phyloP scores from a whole-genome alignment of 2,888 invertebrate species.

The Brachyptera risi region DNA sequence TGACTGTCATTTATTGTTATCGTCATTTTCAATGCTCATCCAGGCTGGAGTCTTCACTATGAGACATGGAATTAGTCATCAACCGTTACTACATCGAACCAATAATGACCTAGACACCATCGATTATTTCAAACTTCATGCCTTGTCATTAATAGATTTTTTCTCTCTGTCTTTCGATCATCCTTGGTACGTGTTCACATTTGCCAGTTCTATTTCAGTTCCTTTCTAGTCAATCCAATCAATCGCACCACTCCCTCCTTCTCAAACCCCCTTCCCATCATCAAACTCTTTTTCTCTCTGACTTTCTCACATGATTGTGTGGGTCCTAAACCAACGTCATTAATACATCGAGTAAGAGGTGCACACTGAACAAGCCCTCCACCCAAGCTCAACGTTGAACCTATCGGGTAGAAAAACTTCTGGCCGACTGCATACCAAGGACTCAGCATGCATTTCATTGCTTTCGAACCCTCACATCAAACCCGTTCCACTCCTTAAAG shows the following conservation, averaged over 20 bases:
- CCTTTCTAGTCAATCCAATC: slow-evolving; percentile 28
- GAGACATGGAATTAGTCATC: too few relatives aligned
- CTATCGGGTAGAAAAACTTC: neutral
- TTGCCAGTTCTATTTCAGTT: slow-evolving; percentile 1
- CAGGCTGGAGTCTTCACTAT: too few relatives aligned
- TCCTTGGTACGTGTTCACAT: neutral
- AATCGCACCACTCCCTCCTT: slow-evolving; percentile 24
- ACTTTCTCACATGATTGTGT: too few relatives aligned
- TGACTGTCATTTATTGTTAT: too few relatives aligned
- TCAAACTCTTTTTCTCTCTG: too few relatives aligned
- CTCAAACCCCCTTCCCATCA: slow-evolving; percentile 15
- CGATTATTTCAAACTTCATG: too few relatives aligned
- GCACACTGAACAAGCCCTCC: neutral
- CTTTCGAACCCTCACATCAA: neutral
- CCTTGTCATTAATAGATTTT: neutral
- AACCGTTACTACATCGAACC: too few relatives aligned
- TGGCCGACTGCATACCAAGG: slow-evolving; percentile 1
- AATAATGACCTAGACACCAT: too few relatives aligned
- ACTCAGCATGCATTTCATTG: slow-evolving; percentile 1
- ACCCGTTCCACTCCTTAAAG: neutral
- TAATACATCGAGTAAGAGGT: neutral
- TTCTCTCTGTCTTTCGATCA: neutral
- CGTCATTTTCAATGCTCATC: too few relatives aligned
- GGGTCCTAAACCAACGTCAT: slow-evolving; percentile 12
- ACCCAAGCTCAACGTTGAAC: neutral